Base-by-base conservation (phyloP, 2,888 invertebrate species). In the Cetonia aurata region DNA sequence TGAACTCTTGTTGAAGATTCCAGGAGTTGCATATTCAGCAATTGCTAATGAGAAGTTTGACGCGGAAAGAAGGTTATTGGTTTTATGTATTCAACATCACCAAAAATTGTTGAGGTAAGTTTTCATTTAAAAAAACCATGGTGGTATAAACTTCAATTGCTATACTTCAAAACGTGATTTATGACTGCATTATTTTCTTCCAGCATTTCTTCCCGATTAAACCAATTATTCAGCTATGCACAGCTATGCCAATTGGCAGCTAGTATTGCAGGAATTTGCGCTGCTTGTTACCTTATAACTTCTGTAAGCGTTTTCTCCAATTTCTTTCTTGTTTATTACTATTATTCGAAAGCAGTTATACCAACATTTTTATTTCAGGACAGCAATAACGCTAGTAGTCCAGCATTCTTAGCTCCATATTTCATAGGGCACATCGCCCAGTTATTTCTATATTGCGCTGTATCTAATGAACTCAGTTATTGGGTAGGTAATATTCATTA, bases 381-480 rank as follows among this genome's bases (percentile, higher is more conserved):
- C 6, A 25, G n/a, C 1, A 52, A 12, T 25, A 53, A 37, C 8
- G 10, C 37, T 37, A 37, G 37, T 67, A 37, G 41, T n/a, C 37
- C 37, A 53, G 17, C 46, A 15, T 44, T 42, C 12, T 25, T 75
- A 15, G 60, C 71, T 17, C 69, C 71, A 0, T 76, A 73, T 52
- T 74, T 73, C 68, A 17, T 75, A 25, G 75, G 73, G 6, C 75
- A 76, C 46, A 67, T 76, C 1, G 33, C 71, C 6, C 75, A 76
- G 69, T 65, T 76, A 37, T 73, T 76, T 48, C 13, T 73, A 1
- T 70, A 73, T 25, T 75, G 76, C 46, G 72, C 73, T 1, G 71
- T 75, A 15, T 75, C 75, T 3, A 73, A 73, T 42, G 76, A 76
- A 71, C 60, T 76, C 15, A 48, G 73, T 3, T 60, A 76, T 70